phyloP scores from a whole-genome alignment of 2,113 vertebrate species.

The Mugil cephalus region DNA sequence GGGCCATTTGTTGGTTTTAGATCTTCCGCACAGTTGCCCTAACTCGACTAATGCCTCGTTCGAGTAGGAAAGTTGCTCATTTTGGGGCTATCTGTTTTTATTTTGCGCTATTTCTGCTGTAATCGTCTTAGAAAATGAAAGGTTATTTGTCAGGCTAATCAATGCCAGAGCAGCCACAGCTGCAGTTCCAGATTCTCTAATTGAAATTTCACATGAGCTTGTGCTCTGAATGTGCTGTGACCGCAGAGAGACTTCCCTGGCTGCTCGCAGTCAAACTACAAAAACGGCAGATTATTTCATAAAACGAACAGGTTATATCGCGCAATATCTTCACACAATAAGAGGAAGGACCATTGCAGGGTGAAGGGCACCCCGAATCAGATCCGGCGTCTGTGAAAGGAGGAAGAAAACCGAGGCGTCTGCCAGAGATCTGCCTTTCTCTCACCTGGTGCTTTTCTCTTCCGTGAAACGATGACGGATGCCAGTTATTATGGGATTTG shows the following conservation, averaged over 20 bases:
- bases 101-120: conserved; percentile 15
- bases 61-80: conserved; percentile 16
- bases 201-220: conserved; percentile 32
- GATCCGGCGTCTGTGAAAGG: too few species aligned
- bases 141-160: conserved; percentile 30
- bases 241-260: conserved; percentile 14
- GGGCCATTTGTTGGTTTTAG: conserved; percentile 4
- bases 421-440: not conserved
- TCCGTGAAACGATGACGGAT: not conserved
- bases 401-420: not conserved
- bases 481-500: not conserved
- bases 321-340: not conserved
- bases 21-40: not conserved
- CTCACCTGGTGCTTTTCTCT: not conserved
- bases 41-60: not conserved
- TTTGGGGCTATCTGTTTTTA: conserved; percentile 12
- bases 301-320: not conserved
- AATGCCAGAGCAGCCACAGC: conserved; percentile 8
- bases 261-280: not conserved
- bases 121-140: conserved; percentile 35
- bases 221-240: conserved; percentile 17
- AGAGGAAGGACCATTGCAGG: not conserved
- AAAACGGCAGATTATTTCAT: not conserved
- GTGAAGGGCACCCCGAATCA: not conserved
- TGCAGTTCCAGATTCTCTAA: conserved; percentile 32